Percentiles rank a stretch among this genome's conserved stretches.
These are phyloP conservation scores for Astyanax mexicanus DNA, from an alignment of 2,797 vertebrate species.

Conservation along the genomic window DNA sequence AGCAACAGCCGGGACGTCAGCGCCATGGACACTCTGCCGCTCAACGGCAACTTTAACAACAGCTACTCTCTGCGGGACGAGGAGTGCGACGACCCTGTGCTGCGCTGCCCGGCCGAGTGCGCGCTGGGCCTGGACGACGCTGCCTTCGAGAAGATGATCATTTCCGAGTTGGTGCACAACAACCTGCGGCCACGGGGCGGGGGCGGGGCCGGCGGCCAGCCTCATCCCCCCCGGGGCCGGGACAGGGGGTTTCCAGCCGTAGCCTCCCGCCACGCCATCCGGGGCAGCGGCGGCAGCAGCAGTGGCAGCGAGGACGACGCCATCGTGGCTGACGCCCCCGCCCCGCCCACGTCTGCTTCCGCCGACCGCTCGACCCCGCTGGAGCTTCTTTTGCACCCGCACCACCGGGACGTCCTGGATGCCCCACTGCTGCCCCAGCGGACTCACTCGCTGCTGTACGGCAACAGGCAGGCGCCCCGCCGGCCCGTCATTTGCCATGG, in stretches of 20 bases:
- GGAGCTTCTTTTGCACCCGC: conserved; percentile 86
- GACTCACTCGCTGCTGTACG: conserved; percentile 99
- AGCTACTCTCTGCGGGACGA: conserved; percentile 96
- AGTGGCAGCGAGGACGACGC: conserved; percentile 86
- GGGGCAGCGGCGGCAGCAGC: conserved; percentile 74
- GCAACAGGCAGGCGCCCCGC: conserved; percentile 83
- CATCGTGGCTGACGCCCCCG: conserved; percentile 86
- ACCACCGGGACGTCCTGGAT: conserved; percentile 90
- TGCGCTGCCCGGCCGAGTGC: conserved; percentile 87
- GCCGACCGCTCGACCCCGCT: conserved; percentile 81
- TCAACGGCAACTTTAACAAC: conserved; percentile 99
- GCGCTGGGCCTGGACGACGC: conserved; percentile 92
- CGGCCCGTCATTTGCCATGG: conserved; percentile 34
- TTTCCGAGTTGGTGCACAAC: conserved; percentile 98
- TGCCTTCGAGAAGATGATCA: conserved; percentile 99
- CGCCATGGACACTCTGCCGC: conserved; percentile 99
- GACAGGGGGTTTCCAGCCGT: conserved; percentile 15
- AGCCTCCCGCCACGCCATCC: conserved; percentile 38
- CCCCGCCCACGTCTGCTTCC: conserved; percentile 68
- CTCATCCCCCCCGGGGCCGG: background rate
- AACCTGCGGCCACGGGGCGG: conserved; percentile 89
- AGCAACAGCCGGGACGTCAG: conserved; percentile 99
- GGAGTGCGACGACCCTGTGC: conserved; percentile 86
- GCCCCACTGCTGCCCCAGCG: conserved; percentile 95
- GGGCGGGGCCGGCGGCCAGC: conserved; percentile 42